These are phyloP conservation scores for Sebastes taczanowskii DNA, from an alignment of 2,797 vertebrate genomes.

Conservation along the genomic window DNA sequence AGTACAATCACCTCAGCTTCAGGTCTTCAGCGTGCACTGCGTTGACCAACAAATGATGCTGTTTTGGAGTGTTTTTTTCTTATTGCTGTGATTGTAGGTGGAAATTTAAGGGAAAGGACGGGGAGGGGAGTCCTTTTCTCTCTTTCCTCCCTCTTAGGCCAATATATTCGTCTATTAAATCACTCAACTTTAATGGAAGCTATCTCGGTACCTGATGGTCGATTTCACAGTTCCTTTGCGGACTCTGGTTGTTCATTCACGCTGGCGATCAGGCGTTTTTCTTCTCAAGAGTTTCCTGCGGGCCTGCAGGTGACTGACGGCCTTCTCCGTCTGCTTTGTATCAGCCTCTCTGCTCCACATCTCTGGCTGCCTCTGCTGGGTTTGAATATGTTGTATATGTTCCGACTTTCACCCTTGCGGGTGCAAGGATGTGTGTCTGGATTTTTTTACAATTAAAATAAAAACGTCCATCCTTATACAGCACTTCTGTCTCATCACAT, in stretches of 20 bases:
- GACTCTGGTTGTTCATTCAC: no score
- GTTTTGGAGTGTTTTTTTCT: no score
- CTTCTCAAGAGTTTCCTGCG: background rate
- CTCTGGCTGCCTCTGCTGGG: background rate
- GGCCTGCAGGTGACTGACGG: background rate
- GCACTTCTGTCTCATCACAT: background rate
- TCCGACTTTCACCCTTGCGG: background rate
- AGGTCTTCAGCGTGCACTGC: no score
- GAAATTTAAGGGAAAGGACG: background rate
- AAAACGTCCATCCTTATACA: background rate
- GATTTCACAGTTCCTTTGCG: background rate
- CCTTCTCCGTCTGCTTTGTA: background rate
- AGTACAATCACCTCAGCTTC: background rate
- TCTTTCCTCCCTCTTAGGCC: no score
- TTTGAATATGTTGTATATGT: background rate
- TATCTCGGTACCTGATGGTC: background rate
- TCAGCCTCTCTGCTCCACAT: background rate
- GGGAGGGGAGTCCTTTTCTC: background rate
- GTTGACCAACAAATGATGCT: no score
- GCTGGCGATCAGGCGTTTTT: background rate
- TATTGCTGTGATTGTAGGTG: no score
- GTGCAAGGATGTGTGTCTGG: background rate
- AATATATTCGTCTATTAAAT: background rate
- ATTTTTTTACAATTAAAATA: background rate
- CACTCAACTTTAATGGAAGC: background rate